phyloP scores from a whole-genome alignment of 2,113 vertebrate genomes.

The Ochotona princeps region DNA sequence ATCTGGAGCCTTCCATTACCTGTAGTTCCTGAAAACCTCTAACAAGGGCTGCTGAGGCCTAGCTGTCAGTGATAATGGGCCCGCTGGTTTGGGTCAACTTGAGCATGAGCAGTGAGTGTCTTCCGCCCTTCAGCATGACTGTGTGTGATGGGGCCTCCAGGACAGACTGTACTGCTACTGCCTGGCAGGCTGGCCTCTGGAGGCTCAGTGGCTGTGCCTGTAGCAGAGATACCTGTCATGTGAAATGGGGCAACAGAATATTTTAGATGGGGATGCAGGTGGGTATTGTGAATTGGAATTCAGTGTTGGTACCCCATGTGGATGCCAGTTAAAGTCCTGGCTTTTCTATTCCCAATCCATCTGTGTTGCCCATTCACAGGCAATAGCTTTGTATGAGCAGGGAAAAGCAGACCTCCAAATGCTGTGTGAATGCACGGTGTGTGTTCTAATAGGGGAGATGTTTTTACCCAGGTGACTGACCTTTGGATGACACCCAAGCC shows the following conservation, averaged over 20 bases:
- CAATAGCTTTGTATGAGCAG: neutral
- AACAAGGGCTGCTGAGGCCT: neutral
- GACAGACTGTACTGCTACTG: rapidly evolving
- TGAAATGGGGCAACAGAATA: too few relatives aligned
- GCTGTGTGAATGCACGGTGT: too few relatives aligned
- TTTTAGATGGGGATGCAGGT: too few relatives aligned
- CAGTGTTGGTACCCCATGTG: too few relatives aligned
- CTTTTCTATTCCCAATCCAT: too few relatives aligned
- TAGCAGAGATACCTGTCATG: too few relatives aligned
- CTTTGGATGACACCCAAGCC: neutral
- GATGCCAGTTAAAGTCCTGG: too few relatives aligned
- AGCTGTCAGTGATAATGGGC: too few relatives aligned
- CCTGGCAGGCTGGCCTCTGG: neutral
- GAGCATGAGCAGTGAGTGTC: neutral
- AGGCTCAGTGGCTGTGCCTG: too few relatives aligned
- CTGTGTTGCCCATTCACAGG: neutral
- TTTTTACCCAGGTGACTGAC: neutral
- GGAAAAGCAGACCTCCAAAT: neutral
- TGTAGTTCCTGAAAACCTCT: neutral
- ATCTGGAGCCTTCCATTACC: neutral
- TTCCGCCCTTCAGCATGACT: neutral
- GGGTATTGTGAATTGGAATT: too few relatives aligned
- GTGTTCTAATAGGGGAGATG: neutral
- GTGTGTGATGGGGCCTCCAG: too few relatives aligned
- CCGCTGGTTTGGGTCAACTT: neutral